These are phyloP conservation scores for Rhinopithecus roxellana DNA, from an alignment of 2,113 vertebrate genomes.

Conservation along the genomic window DNA sequence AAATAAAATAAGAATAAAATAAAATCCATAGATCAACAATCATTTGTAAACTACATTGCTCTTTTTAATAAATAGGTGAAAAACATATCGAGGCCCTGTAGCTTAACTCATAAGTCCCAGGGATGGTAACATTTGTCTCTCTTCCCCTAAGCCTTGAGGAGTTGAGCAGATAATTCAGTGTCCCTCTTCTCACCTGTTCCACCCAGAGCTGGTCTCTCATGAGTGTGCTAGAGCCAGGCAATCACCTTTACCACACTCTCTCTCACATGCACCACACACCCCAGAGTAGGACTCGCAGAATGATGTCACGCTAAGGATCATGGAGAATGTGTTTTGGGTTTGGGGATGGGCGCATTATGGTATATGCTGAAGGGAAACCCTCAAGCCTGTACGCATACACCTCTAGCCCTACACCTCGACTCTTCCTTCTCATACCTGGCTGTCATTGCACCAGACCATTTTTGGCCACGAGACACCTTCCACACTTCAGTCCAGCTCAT, in stretches of 20 bases:
- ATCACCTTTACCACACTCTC: neutral
- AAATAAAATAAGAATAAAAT: too few relatives aligned
- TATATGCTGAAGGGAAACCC: neutral
- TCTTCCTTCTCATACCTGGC: neutral
- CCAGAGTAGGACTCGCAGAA: neutral
- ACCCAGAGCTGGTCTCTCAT: neutral
- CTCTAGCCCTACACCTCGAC: neutral
- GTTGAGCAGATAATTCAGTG: neutral
- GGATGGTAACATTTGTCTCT: neutral
- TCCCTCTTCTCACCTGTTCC: neutral
- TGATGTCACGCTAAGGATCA: too few relatives aligned
- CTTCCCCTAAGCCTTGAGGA: neutral
- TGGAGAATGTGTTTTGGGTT: neutral
- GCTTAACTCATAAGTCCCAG: neutral
- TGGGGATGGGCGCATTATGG: neutral
- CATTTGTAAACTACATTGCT: neutral
- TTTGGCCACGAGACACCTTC: neutral
- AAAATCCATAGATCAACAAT: neutral
- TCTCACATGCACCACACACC: neutral
- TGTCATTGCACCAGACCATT: neutral
- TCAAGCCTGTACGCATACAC: neutral
- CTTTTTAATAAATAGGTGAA: neutral
- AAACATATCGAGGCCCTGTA: neutral
- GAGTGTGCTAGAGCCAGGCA: neutral
- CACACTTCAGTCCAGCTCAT: neutral